Conservation (phyloP, 2,113 vertebrate species). For the Protomyctophum bolini region DNA sequence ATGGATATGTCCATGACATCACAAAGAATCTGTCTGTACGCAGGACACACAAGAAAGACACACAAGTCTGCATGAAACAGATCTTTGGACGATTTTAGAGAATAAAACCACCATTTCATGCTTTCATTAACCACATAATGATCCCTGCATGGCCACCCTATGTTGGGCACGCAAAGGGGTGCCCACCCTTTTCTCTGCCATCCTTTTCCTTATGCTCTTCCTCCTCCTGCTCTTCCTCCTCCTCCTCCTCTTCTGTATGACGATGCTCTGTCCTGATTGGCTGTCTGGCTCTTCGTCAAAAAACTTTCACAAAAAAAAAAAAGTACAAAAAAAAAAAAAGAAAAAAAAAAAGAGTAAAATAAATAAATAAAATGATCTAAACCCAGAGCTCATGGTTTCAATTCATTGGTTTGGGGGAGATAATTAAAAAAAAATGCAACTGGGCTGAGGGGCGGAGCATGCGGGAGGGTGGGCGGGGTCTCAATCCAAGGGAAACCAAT, state of each 20-base stretch:
- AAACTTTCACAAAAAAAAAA: conserved; percentile 54
- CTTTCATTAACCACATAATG: too few relatives aligned
- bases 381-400: not conserved
- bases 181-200: conserved; percentile 50
- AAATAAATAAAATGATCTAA: conserved; percentile 14
- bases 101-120: too few relatives aligned
- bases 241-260: conserved; percentile 46
- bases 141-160: too few relatives aligned
- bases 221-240: conserved; percentile 34
- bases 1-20: too few relatives aligned
- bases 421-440: not conserved
- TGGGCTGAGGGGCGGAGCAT: conserved; percentile 26
- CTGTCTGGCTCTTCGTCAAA: conserved; percentile 50
- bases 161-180: too few relatives aligned
- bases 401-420: not conserved
- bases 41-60: too few relatives aligned
- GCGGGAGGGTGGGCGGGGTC: conserved; percentile 6
- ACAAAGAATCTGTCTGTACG: too few relatives aligned
- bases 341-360: conserved; percentile 21
- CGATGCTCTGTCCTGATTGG: conserved; percentile 58
- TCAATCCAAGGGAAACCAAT: too few relatives aligned
- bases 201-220: conserved; percentile 62
- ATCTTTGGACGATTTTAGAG: too few relatives aligned
- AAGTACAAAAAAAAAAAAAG: conserved; percentile 3
- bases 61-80: too few relatives aligned